These are phyloP conservation scores for Manacus vitellinus DNA, from an alignment of 2,113 vertebrate genomes.

Conservation along the genomic window DNA sequence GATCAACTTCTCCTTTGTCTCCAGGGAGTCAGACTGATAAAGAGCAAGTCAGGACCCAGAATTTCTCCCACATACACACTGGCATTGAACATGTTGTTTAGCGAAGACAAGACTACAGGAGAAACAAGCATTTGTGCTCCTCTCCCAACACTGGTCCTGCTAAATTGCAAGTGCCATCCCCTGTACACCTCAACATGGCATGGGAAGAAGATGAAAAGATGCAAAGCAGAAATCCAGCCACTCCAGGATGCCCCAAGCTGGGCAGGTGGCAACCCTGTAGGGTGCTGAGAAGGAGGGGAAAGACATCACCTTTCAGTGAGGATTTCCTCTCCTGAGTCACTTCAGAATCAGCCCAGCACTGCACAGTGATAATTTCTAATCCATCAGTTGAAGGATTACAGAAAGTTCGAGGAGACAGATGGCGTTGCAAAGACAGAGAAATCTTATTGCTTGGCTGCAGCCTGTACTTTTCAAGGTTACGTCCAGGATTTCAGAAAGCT, in stretches of 20 bases:
- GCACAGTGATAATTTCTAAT: constrained; percentile 42
- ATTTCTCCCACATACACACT: not conserved
- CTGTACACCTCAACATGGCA: not conserved
- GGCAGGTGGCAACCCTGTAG: not conserved
- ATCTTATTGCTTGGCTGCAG: constrained; percentile 30
- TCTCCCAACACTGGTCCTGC: not conserved
- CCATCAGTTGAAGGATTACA: constrained; percentile 41
- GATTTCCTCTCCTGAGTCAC: not conserved
- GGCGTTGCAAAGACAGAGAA: constrained; percentile 1
- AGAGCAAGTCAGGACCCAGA: not conserved
- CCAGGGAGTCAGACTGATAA: not conserved
- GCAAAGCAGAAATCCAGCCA: not conserved
- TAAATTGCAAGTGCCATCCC: not conserved
- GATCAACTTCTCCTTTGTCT: not conserved
- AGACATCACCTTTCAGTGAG: fast-evolving
- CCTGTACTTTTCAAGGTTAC: not conserved
- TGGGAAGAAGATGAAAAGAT: not conserved
- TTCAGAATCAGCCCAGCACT: not conserved
- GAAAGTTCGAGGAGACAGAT: constrained; percentile 57
- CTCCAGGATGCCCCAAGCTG: not conserved
- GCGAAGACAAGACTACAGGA: not conserved
- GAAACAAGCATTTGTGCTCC: not conserved
- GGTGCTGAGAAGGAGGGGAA: not conserved
- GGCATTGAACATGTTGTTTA: not conserved
- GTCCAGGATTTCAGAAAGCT: constrained; percentile 1